Conservation (phyloP, 1,140 invertebrate species). For the Steinernema feltiae region DNA sequence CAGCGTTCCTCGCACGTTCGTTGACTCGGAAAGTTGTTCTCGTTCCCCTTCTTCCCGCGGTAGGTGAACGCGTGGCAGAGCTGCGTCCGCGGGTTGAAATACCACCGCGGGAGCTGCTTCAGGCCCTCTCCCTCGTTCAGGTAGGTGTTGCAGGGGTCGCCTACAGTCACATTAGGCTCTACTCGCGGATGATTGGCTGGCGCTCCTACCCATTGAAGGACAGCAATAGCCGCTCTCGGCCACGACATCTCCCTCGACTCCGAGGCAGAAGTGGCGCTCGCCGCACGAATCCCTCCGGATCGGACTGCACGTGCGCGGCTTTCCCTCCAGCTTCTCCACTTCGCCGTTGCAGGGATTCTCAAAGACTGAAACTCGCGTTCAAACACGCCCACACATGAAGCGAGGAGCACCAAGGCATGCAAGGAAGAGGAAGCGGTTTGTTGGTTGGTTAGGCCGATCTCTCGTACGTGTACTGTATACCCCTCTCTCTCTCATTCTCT, state of each 20-base stretch:
- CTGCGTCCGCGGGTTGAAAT: slow-evolving; percentile 41
- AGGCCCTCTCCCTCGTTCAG: slow-evolving; percentile 26
- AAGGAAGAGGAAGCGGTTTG: neutral
- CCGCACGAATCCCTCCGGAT: slow-evolving; percentile 21
- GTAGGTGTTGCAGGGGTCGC: slow-evolving; percentile 28
- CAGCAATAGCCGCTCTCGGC: slow-evolving; percentile 17
- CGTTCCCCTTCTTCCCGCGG: slow-evolving; percentile 35
- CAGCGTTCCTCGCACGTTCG: slow-evolving; percentile 22
- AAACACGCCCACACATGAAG: slow-evolving; percentile 10
- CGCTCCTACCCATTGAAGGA: slow-evolving; percentile 24
- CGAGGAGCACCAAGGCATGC: slow-evolving; percentile 12
- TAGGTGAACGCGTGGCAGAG: slow-evolving; percentile 48
- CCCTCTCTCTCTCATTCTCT: too few species aligned
- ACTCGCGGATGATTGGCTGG: slow-evolving; percentile 18
- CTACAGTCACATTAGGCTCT: slow-evolving; percentile 16
- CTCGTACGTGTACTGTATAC: neutral
- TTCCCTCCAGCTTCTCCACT: slow-evolving; percentile 18
- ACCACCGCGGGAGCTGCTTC: slow-evolving; percentile 30
- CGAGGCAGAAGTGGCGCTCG: slow-evolving; percentile 25
- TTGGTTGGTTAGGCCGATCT: slow-evolving; percentile 16
- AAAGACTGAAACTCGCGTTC: slow-evolving; percentile 32
- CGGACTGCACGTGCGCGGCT: slow-evolving; percentile 23
- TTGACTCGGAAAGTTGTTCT: slow-evolving; percentile 1
- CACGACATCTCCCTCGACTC: slow-evolving; percentile 18
- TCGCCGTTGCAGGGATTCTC: slow-evolving; percentile 35